phyloP scores from a whole-genome alignment of 2,888 invertebrate genomes.

The Gymnocheta viridis region DNA sequence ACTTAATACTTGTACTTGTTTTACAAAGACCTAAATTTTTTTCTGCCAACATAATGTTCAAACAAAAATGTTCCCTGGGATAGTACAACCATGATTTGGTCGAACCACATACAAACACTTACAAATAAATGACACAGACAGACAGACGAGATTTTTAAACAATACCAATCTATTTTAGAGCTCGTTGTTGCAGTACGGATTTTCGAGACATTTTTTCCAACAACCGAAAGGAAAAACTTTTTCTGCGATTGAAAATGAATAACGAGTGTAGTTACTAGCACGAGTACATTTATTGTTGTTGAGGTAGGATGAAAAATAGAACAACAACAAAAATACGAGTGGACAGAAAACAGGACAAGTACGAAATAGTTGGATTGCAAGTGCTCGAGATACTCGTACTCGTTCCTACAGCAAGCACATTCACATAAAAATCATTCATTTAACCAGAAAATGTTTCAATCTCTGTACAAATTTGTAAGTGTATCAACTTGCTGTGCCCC shows the following conservation, averaged over 20 bases:
- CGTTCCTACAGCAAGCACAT: too few species aligned
- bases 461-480: slow-evolving; percentile 22
- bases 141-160: slow-evolving; percentile 43
- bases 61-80: slow-evolving; percentile 9
- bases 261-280: slow-evolving; percentile 27
- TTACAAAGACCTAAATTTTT: too few species aligned
- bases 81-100: not conserved
- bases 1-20: too few species aligned
- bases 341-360: slow-evolving; percentile 25
- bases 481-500: slow-evolving; percentile 1
- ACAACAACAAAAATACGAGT: not conserved
- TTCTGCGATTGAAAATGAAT: slow-evolving; percentile 42
- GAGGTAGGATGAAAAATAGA: slow-evolving; percentile 8
- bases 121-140: slow-evolving; percentile 34
- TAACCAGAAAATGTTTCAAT: slow-evolving; percentile 43
- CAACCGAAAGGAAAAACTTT: slow-evolving; percentile 14
- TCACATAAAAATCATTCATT: slow-evolving; percentile 29
- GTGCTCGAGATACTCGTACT: slow-evolving; percentile 7
- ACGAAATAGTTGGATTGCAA: slow-evolving; percentile 23
- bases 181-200: slow-evolving; percentile 11
- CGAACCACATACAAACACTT: not conserved
- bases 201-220: not conserved
- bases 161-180: slow-evolving; percentile 52
- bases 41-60: not conserved
- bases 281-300: slow-evolving; percentile 19